Evolutionary conservation across 1,140 invertebrate genomes (phyloP), one percentile per base, ranked within the genome.

Genomic region (Drosophila bocki): DNA sequence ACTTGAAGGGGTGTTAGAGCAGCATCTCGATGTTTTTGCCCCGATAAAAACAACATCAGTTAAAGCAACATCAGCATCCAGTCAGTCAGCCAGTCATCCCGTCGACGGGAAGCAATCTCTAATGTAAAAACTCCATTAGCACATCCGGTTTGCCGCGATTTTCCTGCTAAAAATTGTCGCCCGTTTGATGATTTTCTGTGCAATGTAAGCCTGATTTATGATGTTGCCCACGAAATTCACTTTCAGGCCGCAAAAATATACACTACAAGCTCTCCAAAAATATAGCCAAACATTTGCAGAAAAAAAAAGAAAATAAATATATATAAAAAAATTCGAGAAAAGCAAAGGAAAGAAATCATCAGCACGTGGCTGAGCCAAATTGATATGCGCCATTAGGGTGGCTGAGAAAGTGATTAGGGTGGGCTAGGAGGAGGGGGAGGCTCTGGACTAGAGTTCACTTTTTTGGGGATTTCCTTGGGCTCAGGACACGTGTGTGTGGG

Each of bases 121-220:
- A 87, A 87, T 87, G 80, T 87, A 80, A 80, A 87, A 83, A 84
- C 77, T 88, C 83, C 83, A 87, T 87, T 87, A 87, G 83, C 83
- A 82, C 67, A 68, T 88, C 77, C 81, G 64, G 84, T 81, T 64
- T 48, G 50, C 57, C 50, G 32, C 39, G 62, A 35, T 54, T 62
- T 37, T 35, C 42, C 41, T 59, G 22, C 65, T 56, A 67, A 81
- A 88, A 71, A 54, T 78, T 88, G 84, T 88, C 84, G 84, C 84
- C 80, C 75, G 62, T 61, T 82, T 82, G 91, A 91, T 92, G 91
- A 91, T 88, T 22, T 22, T 91, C 85, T 88, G 60, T 78, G 86
- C 90, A 91, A 91, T 88, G 77, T 92, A 91, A 92, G 87, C 83
- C 79, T 92, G 91, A 92, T 92, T 92, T 91, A 92, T 92, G 91